Conservation (phyloP, 2,113 vertebrate genomes). For the Micronycteris hirsuta region DNA sequence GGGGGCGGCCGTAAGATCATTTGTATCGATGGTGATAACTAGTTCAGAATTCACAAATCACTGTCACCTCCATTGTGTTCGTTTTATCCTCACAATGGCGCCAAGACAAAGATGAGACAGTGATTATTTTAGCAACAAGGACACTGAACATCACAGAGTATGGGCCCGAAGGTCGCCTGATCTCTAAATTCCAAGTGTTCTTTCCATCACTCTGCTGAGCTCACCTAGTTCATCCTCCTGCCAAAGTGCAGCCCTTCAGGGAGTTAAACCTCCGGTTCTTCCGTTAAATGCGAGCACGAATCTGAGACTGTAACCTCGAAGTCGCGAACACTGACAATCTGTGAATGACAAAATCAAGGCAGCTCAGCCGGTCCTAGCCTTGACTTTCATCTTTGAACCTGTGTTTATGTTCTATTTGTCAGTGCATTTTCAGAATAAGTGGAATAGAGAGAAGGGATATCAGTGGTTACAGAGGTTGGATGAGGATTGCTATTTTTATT, state of each 20-base stretch:
- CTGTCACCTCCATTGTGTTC: background rate
- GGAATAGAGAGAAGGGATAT: background rate
- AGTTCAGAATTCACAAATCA: background rate
- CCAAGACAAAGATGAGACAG: background rate
- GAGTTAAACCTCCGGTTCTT: background rate
- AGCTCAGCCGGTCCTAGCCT: background rate
- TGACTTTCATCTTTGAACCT: background rate
- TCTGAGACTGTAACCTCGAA: background rate
- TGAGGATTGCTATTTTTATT: background rate
- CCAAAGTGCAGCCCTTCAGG: background rate
- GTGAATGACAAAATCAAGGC: background rate
- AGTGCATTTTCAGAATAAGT: constrained; percentile 1
- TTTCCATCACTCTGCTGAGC: background rate
- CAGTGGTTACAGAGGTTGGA: background rate
- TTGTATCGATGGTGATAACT: background rate
- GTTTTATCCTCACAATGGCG: background rate
- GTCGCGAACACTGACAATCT: background rate
- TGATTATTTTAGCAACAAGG: background rate
- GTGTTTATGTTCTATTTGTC: background rate
- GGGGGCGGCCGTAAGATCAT: background rate
- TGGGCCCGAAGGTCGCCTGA: background rate
- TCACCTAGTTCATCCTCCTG: background rate
- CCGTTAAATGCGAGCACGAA: background rate
- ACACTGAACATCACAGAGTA: background rate
- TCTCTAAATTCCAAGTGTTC: background rate